Evolutionary conservation across 2,888 invertebrate species (phyloP).

Genomic region (Drosophila sordidula): DNA sequence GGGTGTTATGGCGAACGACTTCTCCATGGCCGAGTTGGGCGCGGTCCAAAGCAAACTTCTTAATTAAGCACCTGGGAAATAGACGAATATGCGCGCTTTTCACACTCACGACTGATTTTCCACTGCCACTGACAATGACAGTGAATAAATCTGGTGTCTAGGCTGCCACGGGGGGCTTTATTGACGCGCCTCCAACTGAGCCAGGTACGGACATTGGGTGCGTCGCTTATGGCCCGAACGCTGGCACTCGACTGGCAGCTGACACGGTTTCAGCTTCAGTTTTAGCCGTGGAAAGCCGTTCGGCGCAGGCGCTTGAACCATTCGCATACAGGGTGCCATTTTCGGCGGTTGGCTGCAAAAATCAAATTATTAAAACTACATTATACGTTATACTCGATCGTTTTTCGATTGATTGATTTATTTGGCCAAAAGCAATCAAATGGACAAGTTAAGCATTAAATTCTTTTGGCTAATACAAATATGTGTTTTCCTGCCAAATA

Average conservation of each 20-base stretch:
- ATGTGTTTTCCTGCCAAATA: background rate
- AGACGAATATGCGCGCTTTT: background rate
- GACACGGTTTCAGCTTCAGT: constrained; percentile 26
- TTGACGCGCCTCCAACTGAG: constrained; percentile 39
- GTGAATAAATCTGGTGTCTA: constrained; percentile 23
- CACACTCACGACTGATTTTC: constrained; percentile 43
- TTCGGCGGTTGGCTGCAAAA: background rate
- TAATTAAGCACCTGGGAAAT: background rate
- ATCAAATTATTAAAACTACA: constrained; percentile 14
- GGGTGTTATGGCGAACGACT: constrained; percentile 74
- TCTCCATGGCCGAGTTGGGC: constrained; percentile 63
- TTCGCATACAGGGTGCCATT: constrained; percentile 42
- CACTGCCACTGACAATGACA: constrained; percentile 32
- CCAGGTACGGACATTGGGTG: constrained; percentile 19
- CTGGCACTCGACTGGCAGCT: constrained; percentile 48
- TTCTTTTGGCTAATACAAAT: background rate
- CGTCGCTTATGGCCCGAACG: constrained; percentile 38
- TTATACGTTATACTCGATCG: background rate
- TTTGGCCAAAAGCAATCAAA: constrained; percentile 1
- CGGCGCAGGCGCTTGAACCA: constrained; percentile 42
- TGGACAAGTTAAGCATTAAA: constrained; percentile 6
- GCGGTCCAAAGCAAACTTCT: background rate
- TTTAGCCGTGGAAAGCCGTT: constrained; percentile 12
- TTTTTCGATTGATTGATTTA: background rate
- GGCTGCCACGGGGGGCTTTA: constrained; percentile 39